Evolutionary conservation across 2,797 vertebrate species (phyloP).

Genomic region (Gymnodraco acuticeps): DNA sequence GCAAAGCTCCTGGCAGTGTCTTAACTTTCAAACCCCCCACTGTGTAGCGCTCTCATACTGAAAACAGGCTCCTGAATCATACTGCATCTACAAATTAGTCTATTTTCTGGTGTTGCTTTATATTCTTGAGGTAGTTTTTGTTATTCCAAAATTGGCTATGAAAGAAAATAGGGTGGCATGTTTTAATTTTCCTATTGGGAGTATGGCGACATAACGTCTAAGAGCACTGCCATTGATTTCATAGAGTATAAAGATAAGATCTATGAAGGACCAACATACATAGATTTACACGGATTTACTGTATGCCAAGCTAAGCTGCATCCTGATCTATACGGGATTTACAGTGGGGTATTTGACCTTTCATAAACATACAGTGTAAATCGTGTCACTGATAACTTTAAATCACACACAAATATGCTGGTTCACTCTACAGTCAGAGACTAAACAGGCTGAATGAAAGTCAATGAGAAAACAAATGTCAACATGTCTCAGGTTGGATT

Average conservation of each 20-base stretch:
- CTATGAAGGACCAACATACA: conserved; percentile 43
- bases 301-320: conserved; percentile 33
- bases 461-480: conserved; percentile 77
- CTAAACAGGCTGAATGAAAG: conserved; percentile 65
- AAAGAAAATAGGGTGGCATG: conserved; percentile 21
- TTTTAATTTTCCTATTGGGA: conserved; percentile 32
- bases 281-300: conserved; percentile 36
- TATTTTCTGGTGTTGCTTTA: conserved; percentile 29
- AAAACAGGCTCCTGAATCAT: conserved; percentile 45
- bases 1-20: conserved; percentile 50
- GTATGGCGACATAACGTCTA: not conserved
- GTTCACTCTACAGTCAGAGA: conserved; percentile 34
- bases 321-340: conserved; percentile 22
- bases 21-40: conserved; percentile 44
- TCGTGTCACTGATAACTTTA: conserved; percentile 24
- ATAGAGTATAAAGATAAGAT: conserved; percentile 23
- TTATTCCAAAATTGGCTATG: conserved; percentile 21
- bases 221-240: conserved; percentile 37
- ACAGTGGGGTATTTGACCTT: conserved; percentile 27
- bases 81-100: conserved; percentile 39
- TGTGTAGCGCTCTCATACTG: conserved; percentile 31
- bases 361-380: conserved; percentile 15
- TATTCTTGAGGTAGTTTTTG: conserved; percentile 44
- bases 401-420: conserved; percentile 16
- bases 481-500: conserved; percentile 70